Percentiles rank a stretch among this genome's conserved stretches.
Conservation (phyloP, 2,888 invertebrate species). For the Pemphredon lugubris region DNA sequence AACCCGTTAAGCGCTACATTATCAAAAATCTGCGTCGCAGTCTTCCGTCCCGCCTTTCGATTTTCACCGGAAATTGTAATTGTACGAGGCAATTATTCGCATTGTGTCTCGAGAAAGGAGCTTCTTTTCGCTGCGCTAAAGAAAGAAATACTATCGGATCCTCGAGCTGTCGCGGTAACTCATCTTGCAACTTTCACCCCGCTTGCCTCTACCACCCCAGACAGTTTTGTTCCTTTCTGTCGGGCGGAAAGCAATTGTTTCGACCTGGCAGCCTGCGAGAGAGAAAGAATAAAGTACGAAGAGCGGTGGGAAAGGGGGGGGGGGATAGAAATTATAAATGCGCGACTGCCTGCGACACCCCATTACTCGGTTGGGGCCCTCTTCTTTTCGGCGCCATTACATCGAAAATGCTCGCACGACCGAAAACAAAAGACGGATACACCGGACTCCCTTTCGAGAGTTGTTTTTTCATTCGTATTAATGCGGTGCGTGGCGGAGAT, state of each 20-base stretch:
- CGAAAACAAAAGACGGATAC: conserved; percentile 61
- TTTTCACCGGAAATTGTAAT: conserved; percentile 9
- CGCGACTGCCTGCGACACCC: conserved; percentile 71
- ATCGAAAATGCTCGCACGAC: conserved; percentile 61
- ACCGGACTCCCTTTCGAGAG: conserved; percentile 42
- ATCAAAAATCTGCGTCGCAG: too few species aligned
- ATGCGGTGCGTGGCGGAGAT: conserved; percentile 40
- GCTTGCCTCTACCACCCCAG: conserved; percentile 51
- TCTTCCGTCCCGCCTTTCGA: not conserved
- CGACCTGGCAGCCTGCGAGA: conserved; percentile 61
- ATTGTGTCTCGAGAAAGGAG: not conserved
- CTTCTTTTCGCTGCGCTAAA: conserved; percentile 23
- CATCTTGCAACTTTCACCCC: conserved; percentile 63
- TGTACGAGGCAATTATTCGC: conserved; percentile 5
- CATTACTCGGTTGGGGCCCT: conserved; percentile 65
- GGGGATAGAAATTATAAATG: conserved; percentile 70
- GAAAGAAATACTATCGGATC: conserved; percentile 51
- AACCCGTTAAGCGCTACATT: too few species aligned
- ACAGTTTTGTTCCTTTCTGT: conserved; percentile 68
- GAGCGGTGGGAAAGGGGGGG: conserved; percentile 46
- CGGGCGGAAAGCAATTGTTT: conserved; percentile 67
- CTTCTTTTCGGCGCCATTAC: conserved; percentile 67
- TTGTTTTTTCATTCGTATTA: conserved; percentile 49
- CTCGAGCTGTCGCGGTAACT: conserved; percentile 62
- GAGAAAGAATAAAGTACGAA: conserved; percentile 55